Base-by-base conservation (phyloP, 1,140 invertebrate genomes). In the Drepana arcuata region DNA sequence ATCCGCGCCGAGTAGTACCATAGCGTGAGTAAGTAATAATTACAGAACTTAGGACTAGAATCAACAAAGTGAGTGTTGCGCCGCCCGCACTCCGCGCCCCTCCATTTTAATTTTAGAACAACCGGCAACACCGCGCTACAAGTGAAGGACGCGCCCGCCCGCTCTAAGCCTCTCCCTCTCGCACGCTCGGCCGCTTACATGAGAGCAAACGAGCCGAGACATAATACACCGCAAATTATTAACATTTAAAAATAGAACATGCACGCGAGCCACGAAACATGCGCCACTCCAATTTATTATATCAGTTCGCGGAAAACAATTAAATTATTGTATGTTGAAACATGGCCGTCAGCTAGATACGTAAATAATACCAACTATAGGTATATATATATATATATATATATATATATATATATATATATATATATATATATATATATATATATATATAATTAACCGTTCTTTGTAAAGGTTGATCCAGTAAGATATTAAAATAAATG, bases 121-220 rank as follows among this genome's bases (percentile, higher is more conserved):
- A 10, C 41, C 41, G 48, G 37, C 48, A 48, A 42, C 48, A 40
- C 55, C 41, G 45, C 51, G 47, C 61, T 59, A 70, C 69, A 77
- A 71, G 53, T 73, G 72, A 77, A 77, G 72, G 72, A 69, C 72
- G 69, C 48, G 47, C 47, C 51, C 52, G 50, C 48, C 47, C 56
- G 47, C 58, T 41, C 36, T 39, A 34, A 10, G 14, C 16, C 7
- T 9, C 9, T 9, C 40, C 34, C 13, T 57, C 55, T 34, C 49
- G 11, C 34, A 56, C 50, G 30, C 62, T 33, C 14, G 6, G 11
- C 13, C 6, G n/a, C 24, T 9, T 21, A 4, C 18, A 21, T 21
- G 23, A 4, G 50, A 10, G n/a, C 6, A 47, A 59, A 40, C 23
- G 51, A 54, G 46, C 62, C 7, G 32, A 27, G 14, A 25, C 32